Evolutionary conservation across 2,888 invertebrate species (phyloP).

Genomic region (Gymnosoma rotundatum): DNA sequence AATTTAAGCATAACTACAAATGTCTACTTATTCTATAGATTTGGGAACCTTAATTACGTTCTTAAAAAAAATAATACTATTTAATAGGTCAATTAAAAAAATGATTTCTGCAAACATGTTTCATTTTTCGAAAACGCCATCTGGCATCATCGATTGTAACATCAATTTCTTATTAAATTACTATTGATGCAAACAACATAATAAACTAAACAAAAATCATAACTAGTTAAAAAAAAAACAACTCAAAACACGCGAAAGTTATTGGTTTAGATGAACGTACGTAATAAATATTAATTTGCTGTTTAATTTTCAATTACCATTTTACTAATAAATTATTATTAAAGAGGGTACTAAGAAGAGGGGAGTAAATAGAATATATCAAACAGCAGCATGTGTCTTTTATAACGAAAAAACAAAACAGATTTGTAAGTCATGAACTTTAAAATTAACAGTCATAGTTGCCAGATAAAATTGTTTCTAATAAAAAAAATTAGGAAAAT

Average conservation of each 20-base stretch:
- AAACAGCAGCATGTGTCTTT: constrained; percentile 39
- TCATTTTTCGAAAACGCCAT: too few species aligned
- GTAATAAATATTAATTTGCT: not conserved
- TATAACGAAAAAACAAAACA: constrained; percentile 5
- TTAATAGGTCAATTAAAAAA: not conserved
- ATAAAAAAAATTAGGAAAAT: too few species aligned
- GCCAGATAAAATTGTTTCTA: too few species aligned
- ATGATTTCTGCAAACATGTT: too few species aligned
- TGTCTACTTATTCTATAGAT: too few species aligned
- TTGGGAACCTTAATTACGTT: too few species aligned
- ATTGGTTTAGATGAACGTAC: too few species aligned
- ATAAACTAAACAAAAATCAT: too few species aligned
- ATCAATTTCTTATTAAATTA: not conserved
- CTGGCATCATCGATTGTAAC: constrained; percentile 24
- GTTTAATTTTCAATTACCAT: constrained; percentile 38
- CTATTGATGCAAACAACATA: not conserved
- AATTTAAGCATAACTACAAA: too few species aligned
- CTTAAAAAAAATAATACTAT: too few species aligned
- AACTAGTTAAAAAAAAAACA: too few species aligned
- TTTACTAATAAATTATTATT: constrained; percentile 54
- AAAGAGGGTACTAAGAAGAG: constrained; percentile 2
- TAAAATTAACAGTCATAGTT: constrained; percentile 33
- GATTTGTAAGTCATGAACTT: constrained; percentile 58
- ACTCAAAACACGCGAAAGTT: too few species aligned
- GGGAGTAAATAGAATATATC: not conserved